phyloP scores from a whole-genome alignment of 1,140 invertebrate species.

The Pogonognathellus flavescens region DNA sequence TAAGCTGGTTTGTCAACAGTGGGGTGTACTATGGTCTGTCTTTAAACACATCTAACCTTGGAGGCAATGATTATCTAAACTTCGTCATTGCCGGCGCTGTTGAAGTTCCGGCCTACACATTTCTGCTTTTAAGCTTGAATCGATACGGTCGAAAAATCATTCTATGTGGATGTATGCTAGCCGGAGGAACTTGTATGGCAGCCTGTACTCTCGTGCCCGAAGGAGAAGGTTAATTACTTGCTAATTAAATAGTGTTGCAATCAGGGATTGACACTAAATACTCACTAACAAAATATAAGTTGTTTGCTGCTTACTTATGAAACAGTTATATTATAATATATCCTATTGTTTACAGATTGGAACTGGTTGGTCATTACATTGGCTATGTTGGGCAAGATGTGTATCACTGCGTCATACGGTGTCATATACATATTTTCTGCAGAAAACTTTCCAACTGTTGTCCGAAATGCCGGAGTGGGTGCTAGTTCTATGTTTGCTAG shows the following conservation, averaged over 20 bases:
- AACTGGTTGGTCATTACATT: slow-evolving; percentile 73
- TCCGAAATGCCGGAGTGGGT: slow-evolving; percentile 72
- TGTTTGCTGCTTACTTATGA: too few relatives aligned
- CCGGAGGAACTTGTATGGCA: slow-evolving; percentile 71
- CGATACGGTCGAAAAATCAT: slow-evolving; percentile 80
- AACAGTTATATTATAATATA: too few relatives aligned
- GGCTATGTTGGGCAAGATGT: slow-evolving; percentile 86
- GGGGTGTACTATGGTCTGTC: slow-evolving; percentile 86
- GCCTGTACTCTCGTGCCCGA: slow-evolving; percentile 25
- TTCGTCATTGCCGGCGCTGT: slow-evolving; percentile 83
- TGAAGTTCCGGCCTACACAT: slow-evolving; percentile 82
- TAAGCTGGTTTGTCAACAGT: slow-evolving; percentile 82
- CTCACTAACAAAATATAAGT: too few relatives aligned
- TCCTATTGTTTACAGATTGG: not conserved
- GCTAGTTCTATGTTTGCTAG: slow-evolving; percentile 82
- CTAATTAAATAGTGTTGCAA: too few relatives aligned
- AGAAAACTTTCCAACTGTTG: slow-evolving; percentile 87
- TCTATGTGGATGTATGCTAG: slow-evolving; percentile 79
- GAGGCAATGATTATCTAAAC: slow-evolving; percentile 82
- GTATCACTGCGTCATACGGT: slow-evolving; percentile 84
- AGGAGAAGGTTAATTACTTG: not conserved
- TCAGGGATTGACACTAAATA: too few relatives aligned
- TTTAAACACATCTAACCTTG: slow-evolving; percentile 82
- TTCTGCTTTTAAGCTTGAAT: slow-evolving; percentile 77
- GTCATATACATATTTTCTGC: slow-evolving; percentile 85